Evolutionary conservation across 2,888 invertebrate genomes (phyloP), one percentile per base, ranked within the genome.

Genomic region (Pachydiplax longipennis): DNA sequence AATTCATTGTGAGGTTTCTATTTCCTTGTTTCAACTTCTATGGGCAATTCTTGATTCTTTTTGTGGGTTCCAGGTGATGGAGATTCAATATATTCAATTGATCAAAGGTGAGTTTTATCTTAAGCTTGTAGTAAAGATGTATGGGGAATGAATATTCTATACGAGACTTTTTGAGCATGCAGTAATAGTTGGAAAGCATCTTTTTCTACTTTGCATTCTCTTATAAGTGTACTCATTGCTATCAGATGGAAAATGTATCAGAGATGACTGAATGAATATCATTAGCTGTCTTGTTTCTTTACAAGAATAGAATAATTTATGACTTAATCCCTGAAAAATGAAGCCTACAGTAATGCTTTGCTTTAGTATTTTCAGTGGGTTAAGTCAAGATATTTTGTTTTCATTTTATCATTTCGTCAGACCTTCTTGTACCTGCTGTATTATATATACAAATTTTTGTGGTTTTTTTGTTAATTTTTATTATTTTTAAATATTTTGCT

Each of bases 11-110:
- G 22, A 73, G 25, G 25, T 31, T 25, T 25, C n/a, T 73, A 25
- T 25, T 1, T 31, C 0, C 12, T 8, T 31, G 13, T 73, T 73
- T 31, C 31, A 73, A 31, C 31, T 73, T 73, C 73, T 31, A 31
- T 73, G 25, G 25, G 73, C 31, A 31, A 31, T 31, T 73, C 31
- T 25, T 61, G 58, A 65, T 37, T 87, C 15, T 87, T 37, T 87
- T 61, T 87, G 58, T 87, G 87, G 87, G 61, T 61, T 87, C 87
- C 87, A 87, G 87, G 87, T 87, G 87, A 37, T 4, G 61, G 61
- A 87, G 61, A 37, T 87, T 61, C 58, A 35, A n/a, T 37, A 40
- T 61, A 61, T 37, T 35, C 61, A 61, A 35, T 35, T 31, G 18
- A 13, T 61, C 5, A 22, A 87, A 87, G 87, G 87, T 87, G 61